phyloP scores from a whole-genome alignment of 2,797 vertebrate species.

The Enteromius thamalakanensis region DNA sequence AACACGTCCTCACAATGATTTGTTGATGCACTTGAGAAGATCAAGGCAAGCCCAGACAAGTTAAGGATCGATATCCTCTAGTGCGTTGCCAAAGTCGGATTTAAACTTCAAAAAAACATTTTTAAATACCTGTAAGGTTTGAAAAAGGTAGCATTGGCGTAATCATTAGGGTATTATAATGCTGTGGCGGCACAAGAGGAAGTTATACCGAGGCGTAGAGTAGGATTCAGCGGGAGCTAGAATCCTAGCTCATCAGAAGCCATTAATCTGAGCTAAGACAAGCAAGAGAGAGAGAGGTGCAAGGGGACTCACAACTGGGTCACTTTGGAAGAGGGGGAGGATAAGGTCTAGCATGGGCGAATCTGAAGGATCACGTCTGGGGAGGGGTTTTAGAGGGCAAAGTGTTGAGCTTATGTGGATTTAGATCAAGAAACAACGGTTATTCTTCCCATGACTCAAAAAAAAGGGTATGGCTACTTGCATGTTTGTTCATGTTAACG shows the following conservation, averaged over 20 bases:
- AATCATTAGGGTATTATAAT: neutral
- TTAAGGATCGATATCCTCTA: constrained; percentile 39
- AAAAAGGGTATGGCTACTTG: neutral
- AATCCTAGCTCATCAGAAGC: constrained; percentile 77
- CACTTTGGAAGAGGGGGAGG: constrained; percentile 35
- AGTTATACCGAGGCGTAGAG: constrained; percentile 28
- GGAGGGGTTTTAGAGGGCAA: constrained; percentile 53
- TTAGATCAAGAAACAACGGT: constrained; percentile 44
- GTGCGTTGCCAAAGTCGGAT: neutral
- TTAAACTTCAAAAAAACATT: neutral
- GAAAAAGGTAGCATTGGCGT: neutral
- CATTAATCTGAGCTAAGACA: constrained; percentile 86
- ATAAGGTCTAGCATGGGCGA: constrained; percentile 44
- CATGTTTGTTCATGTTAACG: neutral
- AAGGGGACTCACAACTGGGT: constrained; percentile 47
- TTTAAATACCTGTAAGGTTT: neutral
- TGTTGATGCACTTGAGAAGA: constrained; percentile 19
- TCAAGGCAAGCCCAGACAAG: constrained; percentile 29
- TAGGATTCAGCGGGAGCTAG: constrained; percentile 58
- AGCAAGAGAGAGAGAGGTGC: constrained; percentile 26
- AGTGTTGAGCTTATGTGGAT: constrained; percentile 52
- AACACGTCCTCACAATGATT: constrained; percentile 28
- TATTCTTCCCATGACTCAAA: constrained; percentile 23
- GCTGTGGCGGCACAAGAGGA: constrained; percentile 38
- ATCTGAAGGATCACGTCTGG: constrained; percentile 36